Evolutionary conservation across 2,888 invertebrate genomes (phyloP), one percentile per base, ranked within the genome.

Genomic region (Elysia crispata): DNA sequence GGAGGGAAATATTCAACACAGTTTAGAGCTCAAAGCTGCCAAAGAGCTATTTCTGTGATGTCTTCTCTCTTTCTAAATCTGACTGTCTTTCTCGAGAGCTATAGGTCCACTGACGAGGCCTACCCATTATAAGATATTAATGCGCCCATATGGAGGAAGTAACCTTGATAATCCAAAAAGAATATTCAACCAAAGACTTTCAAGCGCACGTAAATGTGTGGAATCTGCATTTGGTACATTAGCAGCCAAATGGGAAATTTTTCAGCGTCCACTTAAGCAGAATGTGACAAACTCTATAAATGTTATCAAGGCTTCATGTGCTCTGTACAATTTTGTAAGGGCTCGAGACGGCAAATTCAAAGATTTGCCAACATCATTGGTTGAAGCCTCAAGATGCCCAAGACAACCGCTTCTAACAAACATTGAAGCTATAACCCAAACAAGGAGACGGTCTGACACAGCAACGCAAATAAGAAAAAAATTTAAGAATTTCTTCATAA

Each of bases 141-240:
- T 69, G 33, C 31, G 69, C 6, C 69, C 69, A 33, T 41, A 69
- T 20, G 41, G 69, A n/a, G 69, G 33, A 31, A 6, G 41, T 11
- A 33, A 15, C 20, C 41, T 69, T 1, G 31, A 31, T 5, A 31
- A 31, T 69, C 15, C 20, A 20, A 69, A 69, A 31, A 41, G 69
- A 69, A 33, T 69, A 20, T 69, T 69, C 18, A 66, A 66, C 18
- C 30, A 69, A 18, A 69, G 69, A 69, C 20, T 69, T 1, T 69
- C 33, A 31, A 1, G 41, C 5, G 69, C 69, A 18, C 69, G 41
- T 1, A 31, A 33, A 69, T 33, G 25, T 66, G 66, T 66, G 5
- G 66, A 66, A 66, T 66, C 18, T 66, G 66, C 66, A 3, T 66
- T 66, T 66, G 66, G 66, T 30, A 23, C 28, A 28, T 25, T 66